Conservation (phyloP, 2,113 vertebrate genomes). For the Bubo bubo region DNA sequence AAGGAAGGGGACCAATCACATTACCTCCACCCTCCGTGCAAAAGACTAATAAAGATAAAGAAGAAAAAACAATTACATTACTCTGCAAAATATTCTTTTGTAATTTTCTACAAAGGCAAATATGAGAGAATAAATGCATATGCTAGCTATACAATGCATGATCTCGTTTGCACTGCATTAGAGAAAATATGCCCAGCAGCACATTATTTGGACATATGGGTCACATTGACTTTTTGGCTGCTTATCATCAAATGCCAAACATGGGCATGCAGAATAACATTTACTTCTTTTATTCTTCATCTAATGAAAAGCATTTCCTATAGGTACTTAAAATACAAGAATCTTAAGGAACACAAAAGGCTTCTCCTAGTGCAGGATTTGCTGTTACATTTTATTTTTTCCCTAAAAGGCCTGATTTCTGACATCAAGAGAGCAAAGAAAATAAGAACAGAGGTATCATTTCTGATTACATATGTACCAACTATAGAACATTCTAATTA, state of each 20-base stretch:
- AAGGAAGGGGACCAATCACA: neutral
- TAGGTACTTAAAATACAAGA: neutral
- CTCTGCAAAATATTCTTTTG: neutral
- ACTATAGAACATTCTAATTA: neutral
- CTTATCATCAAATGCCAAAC: constrained; percentile 1
- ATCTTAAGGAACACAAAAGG: neutral
- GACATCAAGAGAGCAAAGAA: neutral
- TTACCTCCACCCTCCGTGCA: neutral
- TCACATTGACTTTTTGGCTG: neutral
- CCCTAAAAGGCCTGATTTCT: neutral
- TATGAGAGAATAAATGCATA: neutral
- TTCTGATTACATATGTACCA: neutral
- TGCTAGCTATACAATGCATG: neutral
- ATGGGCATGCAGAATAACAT: neutral
- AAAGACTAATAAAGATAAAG: neutral
- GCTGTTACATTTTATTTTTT: neutral
- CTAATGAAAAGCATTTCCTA: neutral
- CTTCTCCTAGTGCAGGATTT: neutral
- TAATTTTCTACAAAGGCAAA: neutral
- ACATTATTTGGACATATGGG: neutral
- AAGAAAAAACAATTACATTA: neutral
- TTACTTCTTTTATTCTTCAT: neutral
- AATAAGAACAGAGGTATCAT: neutral
- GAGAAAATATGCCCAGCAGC: neutral
- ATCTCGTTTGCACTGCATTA: neutral